Evolutionary conservation across 2,113 vertebrate species (phyloP).

Genomic region (Centropus unirufus): DNA sequence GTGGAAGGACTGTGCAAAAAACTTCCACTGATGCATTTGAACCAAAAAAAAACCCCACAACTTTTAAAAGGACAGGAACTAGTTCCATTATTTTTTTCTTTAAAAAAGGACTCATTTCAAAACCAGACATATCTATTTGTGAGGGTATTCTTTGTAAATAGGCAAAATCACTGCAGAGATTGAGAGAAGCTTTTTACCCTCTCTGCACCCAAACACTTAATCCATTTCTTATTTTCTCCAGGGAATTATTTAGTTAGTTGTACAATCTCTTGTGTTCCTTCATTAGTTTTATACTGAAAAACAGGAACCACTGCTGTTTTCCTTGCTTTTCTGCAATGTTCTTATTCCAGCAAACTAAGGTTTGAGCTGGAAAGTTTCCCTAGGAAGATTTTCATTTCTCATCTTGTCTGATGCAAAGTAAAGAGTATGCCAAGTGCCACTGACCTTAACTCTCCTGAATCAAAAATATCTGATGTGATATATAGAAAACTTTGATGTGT

Average conservation of each 20-base stretch:
- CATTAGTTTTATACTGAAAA: slow-evolving; percentile 1
- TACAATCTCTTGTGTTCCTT: background rate
- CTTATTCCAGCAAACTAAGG: slow-evolving; percentile 23
- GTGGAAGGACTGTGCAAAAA: slow-evolving; percentile 14
- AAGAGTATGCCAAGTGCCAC: slow-evolving; percentile 71
- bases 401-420: slow-evolving; percentile 64
- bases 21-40: background rate
- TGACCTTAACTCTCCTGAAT: slow-evolving; percentile 79
- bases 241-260: background rate
- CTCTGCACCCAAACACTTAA: background rate
- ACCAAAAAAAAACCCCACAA: background rate
- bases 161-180: background rate
- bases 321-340: background rate
- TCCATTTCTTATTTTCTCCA: background rate
- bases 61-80: background rate
- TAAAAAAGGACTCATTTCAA: background rate
- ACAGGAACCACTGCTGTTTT: background rate
- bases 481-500: slow-evolving; percentile 84
- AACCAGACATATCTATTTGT: background rate
- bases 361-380: slow-evolving; percentile 43
- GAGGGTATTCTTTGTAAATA: background rate
- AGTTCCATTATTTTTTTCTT: background rate
- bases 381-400: slow-evolving; percentile 59
- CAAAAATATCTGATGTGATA: slow-evolving; percentile 77
- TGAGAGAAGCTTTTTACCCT: background rate